A percentile compares a stretch with the other conserved stretches of the same genome.
These are phyloP conservation scores for Oncorhynchus tshawytscha DNA, from an alignment of 2,113 vertebrate species.

Conservation along the genomic window DNA sequence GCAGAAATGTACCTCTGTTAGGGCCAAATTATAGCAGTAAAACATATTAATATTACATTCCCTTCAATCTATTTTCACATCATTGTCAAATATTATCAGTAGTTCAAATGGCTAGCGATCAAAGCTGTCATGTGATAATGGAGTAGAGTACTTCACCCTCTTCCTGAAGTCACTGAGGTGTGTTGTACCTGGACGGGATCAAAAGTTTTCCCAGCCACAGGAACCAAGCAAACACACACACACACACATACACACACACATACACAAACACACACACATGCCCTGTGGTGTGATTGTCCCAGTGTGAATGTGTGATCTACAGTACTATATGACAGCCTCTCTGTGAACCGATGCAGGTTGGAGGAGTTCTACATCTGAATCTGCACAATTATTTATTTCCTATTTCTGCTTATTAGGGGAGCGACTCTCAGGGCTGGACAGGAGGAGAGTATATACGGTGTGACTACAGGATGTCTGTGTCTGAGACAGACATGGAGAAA, in stretches of 20 bases:
- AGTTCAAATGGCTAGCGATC: constrained; percentile 39
- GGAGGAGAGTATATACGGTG: constrained; percentile 18
- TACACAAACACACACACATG: not conserved
- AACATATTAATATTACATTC: constrained; percentile 35
- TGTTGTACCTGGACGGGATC: not conserved
- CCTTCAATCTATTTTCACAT: not conserved
- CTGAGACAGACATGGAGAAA: not conserved
- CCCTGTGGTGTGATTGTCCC: constrained; percentile 3
- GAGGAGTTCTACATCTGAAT: constrained; percentile 36
- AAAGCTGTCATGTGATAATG: constrained; percentile 56
- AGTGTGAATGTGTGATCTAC: constrained; percentile 55
- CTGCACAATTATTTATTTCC: constrained; percentile 58
- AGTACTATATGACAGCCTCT: constrained; percentile 44
- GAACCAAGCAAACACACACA: not conserved
- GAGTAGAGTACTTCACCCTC: constrained; percentile 49
- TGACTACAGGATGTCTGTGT: constrained; percentile 30
- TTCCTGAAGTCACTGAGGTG: constrained; percentile 32
- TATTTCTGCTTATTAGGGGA: constrained; percentile 37
- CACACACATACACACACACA: no score
- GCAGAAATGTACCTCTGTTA: constrained; percentile 1
- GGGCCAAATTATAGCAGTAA: constrained; percentile 14
- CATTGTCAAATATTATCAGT: constrained; percentile 29
- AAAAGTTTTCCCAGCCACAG: constrained; percentile 8
- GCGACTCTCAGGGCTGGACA: constrained; percentile 33
- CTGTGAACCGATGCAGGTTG: constrained; percentile 54